phyloP scores from a whole-genome alignment of 1,140 invertebrate species.

The Limonius californicus region DNA sequence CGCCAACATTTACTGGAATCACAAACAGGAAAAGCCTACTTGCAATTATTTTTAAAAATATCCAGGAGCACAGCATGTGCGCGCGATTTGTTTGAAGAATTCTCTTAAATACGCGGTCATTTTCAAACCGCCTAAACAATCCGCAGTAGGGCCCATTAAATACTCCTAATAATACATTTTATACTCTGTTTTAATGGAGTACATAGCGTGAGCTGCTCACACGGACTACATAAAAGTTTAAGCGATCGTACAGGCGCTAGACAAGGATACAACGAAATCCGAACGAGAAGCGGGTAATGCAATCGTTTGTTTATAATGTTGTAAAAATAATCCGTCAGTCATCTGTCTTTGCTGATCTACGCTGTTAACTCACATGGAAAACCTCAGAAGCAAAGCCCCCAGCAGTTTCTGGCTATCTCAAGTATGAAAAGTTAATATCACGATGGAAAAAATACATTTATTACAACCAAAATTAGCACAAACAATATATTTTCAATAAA shows the following conservation, averaged over 20 bases:
- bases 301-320: constrained; percentile 45
- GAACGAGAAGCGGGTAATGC: constrained; percentile 30
- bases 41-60: neutral
- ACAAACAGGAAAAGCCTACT: too few relatives aligned
- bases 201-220: neutral
- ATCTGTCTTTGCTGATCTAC: constrained; percentile 39
- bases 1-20: too few relatives aligned
- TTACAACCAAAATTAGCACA: too few relatives aligned
- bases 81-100: neutral
- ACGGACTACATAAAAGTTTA: neutral
- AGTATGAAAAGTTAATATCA: too few relatives aligned
- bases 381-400: too few relatives aligned
- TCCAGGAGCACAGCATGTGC: neutral
- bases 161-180: constrained; percentile 36
- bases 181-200: constrained; percentile 21
- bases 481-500: too few relatives aligned
- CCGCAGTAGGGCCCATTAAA: constrained; percentile 33
- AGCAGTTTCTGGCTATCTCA: too few relatives aligned
- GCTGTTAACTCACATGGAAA: too few relatives aligned
- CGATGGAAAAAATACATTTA: too few relatives aligned
- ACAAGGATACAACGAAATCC: constrained; percentile 11
- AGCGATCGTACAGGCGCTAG: neutral
- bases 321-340: constrained; percentile 47
- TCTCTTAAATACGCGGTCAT: constrained; percentile 23
- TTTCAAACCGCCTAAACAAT: constrained; percentile 32